phyloP scores from a whole-genome alignment of 2,113 vertebrate species.

The Takifugu bimaculatus region DNA sequence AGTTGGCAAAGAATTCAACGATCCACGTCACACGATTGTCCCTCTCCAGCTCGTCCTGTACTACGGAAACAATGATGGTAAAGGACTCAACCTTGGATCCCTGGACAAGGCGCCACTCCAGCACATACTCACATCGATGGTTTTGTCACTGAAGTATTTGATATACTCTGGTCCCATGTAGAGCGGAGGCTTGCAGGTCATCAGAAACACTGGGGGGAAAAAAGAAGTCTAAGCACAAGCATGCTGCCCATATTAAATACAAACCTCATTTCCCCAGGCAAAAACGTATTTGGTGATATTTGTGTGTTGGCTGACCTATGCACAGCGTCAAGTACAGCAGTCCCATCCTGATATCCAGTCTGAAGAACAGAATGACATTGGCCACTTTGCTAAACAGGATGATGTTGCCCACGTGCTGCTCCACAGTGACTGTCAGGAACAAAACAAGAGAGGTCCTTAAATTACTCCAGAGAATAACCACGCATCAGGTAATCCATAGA shows the following conservation, averaged over 20 bases:
- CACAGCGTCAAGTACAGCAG: conserved; percentile 91
- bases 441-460: background rate
- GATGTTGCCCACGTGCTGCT: conserved; percentile 94
- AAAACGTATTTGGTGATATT: background rate
- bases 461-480: too few relatives aligned
- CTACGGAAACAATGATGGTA: background rate
- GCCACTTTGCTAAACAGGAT: conserved; percentile 97
- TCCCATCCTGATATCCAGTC: conserved; percentile 91
- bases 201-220: conserved; percentile 81
- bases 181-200: conserved; percentile 93
- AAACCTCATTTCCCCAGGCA: too few relatives aligned
- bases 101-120: background rate
- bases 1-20: conserved; percentile 93
- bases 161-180: conserved; percentile 97
- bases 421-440: conserved; percentile 82
- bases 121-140: conserved; percentile 83
- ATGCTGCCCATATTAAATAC: too few relatives aligned
- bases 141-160: conserved; percentile 95
- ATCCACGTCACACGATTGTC: conserved; percentile 88
- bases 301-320: conserved; percentile 65
- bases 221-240: background rate
- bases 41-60: conserved; percentile 89
- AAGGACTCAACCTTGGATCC: background rate
- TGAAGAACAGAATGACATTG: conserved; percentile 92
- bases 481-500: too few relatives aligned